Base-by-base conservation (phyloP, 2,888 invertebrate species). In the Pollenia angustigena region DNA sequence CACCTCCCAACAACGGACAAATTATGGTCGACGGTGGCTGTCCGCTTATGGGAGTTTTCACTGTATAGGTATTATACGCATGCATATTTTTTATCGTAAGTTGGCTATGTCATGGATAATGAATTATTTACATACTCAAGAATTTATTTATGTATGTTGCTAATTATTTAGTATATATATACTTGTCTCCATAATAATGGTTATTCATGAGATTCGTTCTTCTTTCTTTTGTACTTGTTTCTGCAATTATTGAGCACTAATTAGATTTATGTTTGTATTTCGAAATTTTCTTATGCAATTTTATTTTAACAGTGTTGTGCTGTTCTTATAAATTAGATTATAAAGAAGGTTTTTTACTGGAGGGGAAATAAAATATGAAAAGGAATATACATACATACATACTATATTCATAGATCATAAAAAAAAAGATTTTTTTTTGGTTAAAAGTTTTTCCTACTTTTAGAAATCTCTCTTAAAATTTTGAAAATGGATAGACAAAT, bases 181-280 rank as follows among this genome's bases (percentile, higher is more conserved):
- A 11, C 40, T n/a, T 69, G 23, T 80, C n/a, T 58, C 23, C 50
- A 54, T 44, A 72, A 44, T n/a, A 44, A 32, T 32, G 32, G 12
- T 74, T 42, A n/a, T 8, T 42, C 0, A 23, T 50, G 16, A 1
- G 18, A 23, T 23, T 23, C 23, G 23, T 23, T 23, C 23, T n/a
- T 56, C 46, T n/a, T 44, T 48, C 23, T 9, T 40, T 48, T 40
- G 11, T 60, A 32, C 32, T 4, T 32, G 6, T 69, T 75, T 56
- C 44, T 74, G 58, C 44, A 66, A 56, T 46, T 71, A 69, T 66
- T 62, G 11, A 18, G 4, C 46, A 62, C 81, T 85, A 85, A 85
- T 85, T 85, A 80, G 81, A 85, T 85, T 85, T 81, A 75, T 52
- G 46, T 75, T 62, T 68, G n/a, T 54, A 14, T 40, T 23, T n/a